Conservation (phyloP, 2,797 vertebrate species). For the Microchirus variegatus region DNA sequence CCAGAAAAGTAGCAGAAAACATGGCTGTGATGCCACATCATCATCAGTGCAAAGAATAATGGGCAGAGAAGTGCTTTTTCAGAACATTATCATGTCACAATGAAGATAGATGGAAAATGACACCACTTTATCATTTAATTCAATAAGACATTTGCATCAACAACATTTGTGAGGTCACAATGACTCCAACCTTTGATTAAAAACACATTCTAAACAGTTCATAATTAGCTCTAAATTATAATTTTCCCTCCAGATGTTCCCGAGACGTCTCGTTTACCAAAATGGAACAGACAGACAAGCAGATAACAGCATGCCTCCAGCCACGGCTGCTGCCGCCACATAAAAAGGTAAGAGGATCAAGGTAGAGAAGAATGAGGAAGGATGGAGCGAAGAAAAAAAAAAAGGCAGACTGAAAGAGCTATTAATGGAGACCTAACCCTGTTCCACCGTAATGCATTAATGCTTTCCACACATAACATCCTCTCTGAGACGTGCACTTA, state of each 20-base stretch:
- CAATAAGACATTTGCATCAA: neutral
- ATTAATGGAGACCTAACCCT: slow-evolving; percentile 40
- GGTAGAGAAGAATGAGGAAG: slow-evolving; percentile 5
- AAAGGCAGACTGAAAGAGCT: slow-evolving; percentile 22
- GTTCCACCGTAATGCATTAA: slow-evolving; percentile 29
- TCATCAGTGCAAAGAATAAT: too few relatives aligned
- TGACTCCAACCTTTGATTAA: neutral
- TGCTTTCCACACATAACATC: slow-evolving; percentile 6
- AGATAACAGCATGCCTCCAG: neutral
- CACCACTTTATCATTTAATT: neutral
- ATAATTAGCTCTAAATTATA: too few relatives aligned
- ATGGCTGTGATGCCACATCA: too few relatives aligned
- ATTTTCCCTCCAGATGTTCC: neutral
- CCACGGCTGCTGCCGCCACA: neutral
- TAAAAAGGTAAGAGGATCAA: slow-evolving; percentile 34
- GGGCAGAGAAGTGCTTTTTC: too few relatives aligned
- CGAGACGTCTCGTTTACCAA: neutral
- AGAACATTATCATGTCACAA: neutral
- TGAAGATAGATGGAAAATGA: neutral
- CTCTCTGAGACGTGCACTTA: slow-evolving; percentile 37
- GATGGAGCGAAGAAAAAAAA: slow-evolving; percentile 27
- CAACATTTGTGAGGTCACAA: neutral
- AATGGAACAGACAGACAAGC: neutral
- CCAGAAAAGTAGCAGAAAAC: too few relatives aligned
- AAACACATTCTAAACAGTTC: neutral